phyloP scores from a whole-genome alignment of 2,888 invertebrate species.

The Bhutanitis thaidina region DNA sequence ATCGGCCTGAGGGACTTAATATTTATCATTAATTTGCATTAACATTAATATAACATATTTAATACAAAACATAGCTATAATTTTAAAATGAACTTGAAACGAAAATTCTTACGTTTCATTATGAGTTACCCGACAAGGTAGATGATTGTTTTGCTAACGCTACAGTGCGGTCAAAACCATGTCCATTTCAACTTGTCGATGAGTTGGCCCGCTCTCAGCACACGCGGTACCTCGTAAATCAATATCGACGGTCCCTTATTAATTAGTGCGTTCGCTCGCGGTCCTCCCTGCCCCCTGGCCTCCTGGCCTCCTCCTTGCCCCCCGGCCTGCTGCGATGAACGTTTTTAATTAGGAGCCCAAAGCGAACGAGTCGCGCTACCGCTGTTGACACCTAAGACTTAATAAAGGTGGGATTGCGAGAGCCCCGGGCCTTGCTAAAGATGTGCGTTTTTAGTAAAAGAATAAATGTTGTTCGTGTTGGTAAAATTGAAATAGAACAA shows the following conservation, averaged over 20 bases:
- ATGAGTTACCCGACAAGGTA: too few relatives aligned
- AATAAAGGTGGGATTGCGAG: constrained; percentile 35
- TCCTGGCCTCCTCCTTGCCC: constrained; percentile 22
- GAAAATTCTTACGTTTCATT: too few relatives aligned
- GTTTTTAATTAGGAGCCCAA: constrained; percentile 72
- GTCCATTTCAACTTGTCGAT: constrained; percentile 2
- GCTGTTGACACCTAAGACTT: constrained; percentile 53
- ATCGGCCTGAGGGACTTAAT: too few relatives aligned
- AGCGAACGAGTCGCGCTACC: constrained; percentile 30
- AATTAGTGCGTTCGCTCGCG: constrained; percentile 74
- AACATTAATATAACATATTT: too few relatives aligned
- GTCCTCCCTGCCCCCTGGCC: constrained; percentile 26
- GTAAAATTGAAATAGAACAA: too few relatives aligned
- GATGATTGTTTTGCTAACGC: neutral
- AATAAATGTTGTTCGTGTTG: too few relatives aligned
- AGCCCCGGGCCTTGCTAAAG: constrained; percentile 8
- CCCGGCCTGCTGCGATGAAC: constrained; percentile 44
- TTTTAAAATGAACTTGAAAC: too few relatives aligned
- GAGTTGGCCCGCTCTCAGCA: constrained; percentile 31
- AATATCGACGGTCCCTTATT: constrained; percentile 78
- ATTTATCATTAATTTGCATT: too few relatives aligned
- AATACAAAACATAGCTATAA: too few relatives aligned
- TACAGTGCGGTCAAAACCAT: constrained; percentile 1
- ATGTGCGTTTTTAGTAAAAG: neutral
- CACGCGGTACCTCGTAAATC: constrained; percentile 69